These are phyloP conservation scores for Epizoanthus ramosus DNA, from an alignment of 92 coral and sea anemone species.

Conservation along the genomic window DNA sequence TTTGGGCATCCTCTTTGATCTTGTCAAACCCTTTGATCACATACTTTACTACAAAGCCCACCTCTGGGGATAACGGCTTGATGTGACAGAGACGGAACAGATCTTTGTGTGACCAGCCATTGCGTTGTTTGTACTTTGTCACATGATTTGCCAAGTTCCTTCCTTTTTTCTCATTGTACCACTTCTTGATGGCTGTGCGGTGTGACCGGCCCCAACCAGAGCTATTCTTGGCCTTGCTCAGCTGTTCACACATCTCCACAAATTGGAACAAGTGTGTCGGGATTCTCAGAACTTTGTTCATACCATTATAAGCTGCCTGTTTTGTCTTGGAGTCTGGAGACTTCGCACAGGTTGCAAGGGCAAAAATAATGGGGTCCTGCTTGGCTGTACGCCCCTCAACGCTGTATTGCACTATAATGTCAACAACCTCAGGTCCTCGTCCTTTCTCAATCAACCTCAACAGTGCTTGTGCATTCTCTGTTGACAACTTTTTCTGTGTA, in stretches of 20 bases:
- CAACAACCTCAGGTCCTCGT: slow-evolving; percentile 78
- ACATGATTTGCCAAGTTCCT: slow-evolving; percentile 72
- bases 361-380: slow-evolving; percentile 81
- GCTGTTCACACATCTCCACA: slow-evolving; percentile 73
- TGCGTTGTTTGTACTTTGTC: slow-evolving; percentile 94
- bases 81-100: slow-evolving; percentile 87
- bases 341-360: slow-evolving; percentile 88
- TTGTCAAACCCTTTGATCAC: slow-evolving; percentile 76
- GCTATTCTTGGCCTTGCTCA: slow-evolving; percentile 62
- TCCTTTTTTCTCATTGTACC: slow-evolving; percentile 83
- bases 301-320: slow-evolving; percentile 75
- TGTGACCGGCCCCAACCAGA: slow-evolving; percentile 99
- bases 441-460: slow-evolving; percentile 72
- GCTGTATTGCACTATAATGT: slow-evolving; percentile 72
- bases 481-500: slow-evolving; percentile 50
- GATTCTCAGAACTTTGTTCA: slow-evolving; percentile 75
- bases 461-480: slow-evolving; percentile 81
- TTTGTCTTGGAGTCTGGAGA: slow-evolving; percentile 71
- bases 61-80: slow-evolving; percentile 53
- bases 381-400: slow-evolving; percentile 89
- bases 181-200: slow-evolving; percentile 91
- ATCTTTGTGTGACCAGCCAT: slow-evolving; percentile 95
- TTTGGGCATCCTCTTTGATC: slow-evolving; percentile 62
- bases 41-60: slow-evolving; percentile 70
- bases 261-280: slow-evolving; percentile 91